A percentile compares a stretch with the other conserved stretches of the same genome.
phyloP scores from a whole-genome alignment of 2,113 vertebrate species.

The Myrmophylax atrothorax region DNA sequence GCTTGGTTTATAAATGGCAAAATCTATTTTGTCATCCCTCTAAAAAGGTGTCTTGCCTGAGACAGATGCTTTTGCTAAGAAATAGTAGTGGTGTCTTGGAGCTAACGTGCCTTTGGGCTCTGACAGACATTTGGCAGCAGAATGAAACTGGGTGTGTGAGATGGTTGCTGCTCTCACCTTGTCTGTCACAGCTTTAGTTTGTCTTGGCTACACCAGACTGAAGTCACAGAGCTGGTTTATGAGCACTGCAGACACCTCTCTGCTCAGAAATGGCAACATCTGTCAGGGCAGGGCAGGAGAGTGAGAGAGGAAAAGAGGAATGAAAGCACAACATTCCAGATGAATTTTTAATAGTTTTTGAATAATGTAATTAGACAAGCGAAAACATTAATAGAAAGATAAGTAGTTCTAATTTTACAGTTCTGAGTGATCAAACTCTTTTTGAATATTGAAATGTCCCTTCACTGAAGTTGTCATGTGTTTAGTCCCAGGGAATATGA shows the following conservation, averaged over 20 bases:
- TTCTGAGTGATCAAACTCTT: neutral
- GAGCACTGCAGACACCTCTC: neutral
- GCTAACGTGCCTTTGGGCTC: slow-evolving; percentile 28
- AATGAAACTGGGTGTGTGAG: neutral
- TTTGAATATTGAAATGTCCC: neutral
- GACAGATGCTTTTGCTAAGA: slow-evolving; percentile 8
- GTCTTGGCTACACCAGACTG: neutral
- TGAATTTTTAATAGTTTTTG: neutral
- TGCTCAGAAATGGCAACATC: neutral
- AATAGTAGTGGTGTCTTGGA: neutral
- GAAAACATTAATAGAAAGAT: neutral
- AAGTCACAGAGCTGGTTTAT: neutral
- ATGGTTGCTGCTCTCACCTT: slow-evolving; percentile 21
- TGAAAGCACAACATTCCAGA: neutral
- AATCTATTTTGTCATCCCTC: neutral
- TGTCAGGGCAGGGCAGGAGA: neutral
- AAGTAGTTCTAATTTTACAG: neutral
- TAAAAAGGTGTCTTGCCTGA: neutral
- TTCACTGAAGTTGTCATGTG: neutral
- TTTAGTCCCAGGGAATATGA: neutral
- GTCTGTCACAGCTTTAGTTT: neutral
- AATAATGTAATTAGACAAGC: neutral
- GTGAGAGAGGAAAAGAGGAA: neutral
- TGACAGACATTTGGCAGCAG: slow-evolving; percentile 29
- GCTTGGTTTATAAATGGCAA: neutral